Conservation (phyloP, 2,113 vertebrate genomes). For the Rhegmatorhina hoffmannsi region DNA sequence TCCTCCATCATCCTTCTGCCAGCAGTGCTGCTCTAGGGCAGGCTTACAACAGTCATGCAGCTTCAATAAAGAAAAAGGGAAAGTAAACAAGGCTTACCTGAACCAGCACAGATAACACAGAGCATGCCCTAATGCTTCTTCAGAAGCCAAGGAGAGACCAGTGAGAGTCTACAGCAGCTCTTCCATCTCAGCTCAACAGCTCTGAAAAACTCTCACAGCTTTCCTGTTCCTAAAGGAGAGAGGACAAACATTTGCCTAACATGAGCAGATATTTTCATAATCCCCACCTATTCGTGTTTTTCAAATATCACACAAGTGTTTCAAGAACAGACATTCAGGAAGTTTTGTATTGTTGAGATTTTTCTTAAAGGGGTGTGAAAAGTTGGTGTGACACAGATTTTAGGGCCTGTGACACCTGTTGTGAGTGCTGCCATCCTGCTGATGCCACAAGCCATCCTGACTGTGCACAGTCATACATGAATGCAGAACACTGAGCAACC, state of each 20-base stretch:
- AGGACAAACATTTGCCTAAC: constrained; percentile 67
- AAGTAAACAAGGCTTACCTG: constrained; percentile 28
- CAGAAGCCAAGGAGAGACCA: not conserved
- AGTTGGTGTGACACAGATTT: not conserved
- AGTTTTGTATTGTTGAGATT: not conserved
- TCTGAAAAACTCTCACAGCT: not conserved
- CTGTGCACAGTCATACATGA: fast-evolving
- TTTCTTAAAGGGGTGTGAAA: not conserved
- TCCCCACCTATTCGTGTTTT: constrained; percentile 14
- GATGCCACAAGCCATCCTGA: not conserved
- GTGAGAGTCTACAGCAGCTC: not conserved
- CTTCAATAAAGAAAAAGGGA: not conserved
- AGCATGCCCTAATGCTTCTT: not conserved
- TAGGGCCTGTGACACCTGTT: not conserved
- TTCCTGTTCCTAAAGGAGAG: not conserved
- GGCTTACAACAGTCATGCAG: not conserved
- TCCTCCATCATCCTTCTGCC: not conserved
- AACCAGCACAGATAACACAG: not conserved
- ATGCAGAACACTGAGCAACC: not conserved
- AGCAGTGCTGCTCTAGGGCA: not conserved
- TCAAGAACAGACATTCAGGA: not conserved
- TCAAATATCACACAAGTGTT: not conserved
- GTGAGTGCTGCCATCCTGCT: not conserved
- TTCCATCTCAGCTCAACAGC: not conserved
- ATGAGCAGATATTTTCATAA: constrained; percentile 71